Evolutionary conservation across 2,113 vertebrate species (phyloP).

Genomic region (Noturus placidus): DNA sequence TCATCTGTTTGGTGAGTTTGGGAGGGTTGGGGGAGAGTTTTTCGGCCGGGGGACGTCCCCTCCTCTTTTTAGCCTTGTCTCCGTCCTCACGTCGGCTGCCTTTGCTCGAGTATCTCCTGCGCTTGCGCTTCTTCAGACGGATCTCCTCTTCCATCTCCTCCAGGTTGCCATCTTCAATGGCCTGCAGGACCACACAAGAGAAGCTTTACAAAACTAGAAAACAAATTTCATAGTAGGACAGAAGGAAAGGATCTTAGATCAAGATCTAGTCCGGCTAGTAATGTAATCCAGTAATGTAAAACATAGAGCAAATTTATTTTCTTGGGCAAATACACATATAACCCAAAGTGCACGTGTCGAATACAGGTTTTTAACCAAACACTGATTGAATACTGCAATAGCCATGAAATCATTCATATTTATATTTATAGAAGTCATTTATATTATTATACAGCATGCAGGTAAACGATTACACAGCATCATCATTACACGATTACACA

Average conservation of each 20-base stretch:
- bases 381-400: background rate
- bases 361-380: background rate
- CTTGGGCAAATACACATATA: background rate
- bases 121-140: conserved; percentile 93
- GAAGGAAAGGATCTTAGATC: background rate
- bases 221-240: background rate
- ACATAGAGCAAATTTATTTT: background rate
- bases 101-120: conserved; percentile 89
- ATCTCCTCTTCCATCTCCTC: conserved; percentile 99
- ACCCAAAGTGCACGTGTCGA: background rate
- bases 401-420: background rate
- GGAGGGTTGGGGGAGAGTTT: conserved; percentile 93
- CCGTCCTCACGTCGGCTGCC: conserved; percentile 86
- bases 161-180: conserved; percentile 96
- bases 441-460: background rate
- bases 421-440: no score
- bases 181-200: conserved; percentile 68
- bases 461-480: background rate
- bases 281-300: no score
- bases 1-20: conserved; percentile 96
- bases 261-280: background rate
- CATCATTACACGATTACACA: background rate
- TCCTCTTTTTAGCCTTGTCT: conserved; percentile 89
- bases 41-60: conserved; percentile 92
- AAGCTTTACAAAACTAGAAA: background rate